These are phyloP conservation scores for Spisula solida DNA, from an alignment of 2,888 invertebrate species.

Conservation along the genomic window DNA sequence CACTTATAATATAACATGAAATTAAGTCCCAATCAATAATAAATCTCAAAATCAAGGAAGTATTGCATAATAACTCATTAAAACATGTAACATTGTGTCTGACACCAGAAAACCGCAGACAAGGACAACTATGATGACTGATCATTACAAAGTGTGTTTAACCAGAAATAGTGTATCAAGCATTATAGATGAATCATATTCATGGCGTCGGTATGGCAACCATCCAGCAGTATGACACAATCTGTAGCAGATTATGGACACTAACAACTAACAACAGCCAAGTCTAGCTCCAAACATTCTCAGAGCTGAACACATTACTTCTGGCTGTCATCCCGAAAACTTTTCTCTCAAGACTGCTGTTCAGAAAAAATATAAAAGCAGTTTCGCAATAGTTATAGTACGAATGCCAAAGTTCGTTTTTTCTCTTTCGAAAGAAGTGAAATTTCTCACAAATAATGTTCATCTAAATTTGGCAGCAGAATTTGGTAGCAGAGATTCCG, in stretches of 20 bases:
- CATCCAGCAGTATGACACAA: slow-evolving; percentile 3
- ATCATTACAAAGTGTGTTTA: no score
- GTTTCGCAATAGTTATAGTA: neutral
- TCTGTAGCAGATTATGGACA: neutral
- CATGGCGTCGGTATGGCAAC: neutral
- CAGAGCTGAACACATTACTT: neutral
- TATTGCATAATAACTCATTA: neutral
- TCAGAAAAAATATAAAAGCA: slow-evolving; percentile 13
- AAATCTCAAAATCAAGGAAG: neutral
- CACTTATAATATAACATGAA: neutral
- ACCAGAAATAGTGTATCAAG: neutral
- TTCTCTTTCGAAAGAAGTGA: slow-evolving; percentile 4
- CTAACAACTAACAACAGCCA: neutral
- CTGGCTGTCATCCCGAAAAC: slow-evolving; percentile 10
- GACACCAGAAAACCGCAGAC: neutral
- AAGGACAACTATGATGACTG: neutral
- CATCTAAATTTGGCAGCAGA: slow-evolving; percentile 20
- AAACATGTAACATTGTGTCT: neutral
- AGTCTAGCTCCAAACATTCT: neutral
- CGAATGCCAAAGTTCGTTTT: neutral
- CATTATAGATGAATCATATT: slow-evolving; percentile 10
- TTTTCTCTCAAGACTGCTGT: slow-evolving; percentile 1
- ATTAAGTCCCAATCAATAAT: neutral
- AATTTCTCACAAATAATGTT: slow-evolving; percentile 6
- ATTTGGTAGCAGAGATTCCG: neutral